Evolutionary conservation across 2,888 invertebrate species (phyloP).

Genomic region (Teinopalpus imperialis): DNA sequence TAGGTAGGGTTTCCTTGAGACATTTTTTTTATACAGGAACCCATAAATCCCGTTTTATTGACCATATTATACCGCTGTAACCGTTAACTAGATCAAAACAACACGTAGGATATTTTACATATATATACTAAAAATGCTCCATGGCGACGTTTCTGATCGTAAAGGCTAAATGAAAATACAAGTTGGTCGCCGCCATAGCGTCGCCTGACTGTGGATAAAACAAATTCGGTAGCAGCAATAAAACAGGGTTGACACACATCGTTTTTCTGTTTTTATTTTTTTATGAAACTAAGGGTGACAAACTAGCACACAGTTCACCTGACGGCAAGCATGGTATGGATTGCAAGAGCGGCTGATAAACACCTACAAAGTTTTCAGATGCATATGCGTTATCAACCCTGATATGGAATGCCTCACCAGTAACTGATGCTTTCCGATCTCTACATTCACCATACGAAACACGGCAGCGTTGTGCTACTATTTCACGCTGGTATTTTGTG

Average conservation of each 20-base stretch:
- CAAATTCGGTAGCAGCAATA: conserved; percentile 37
- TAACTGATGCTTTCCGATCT: too few relatives aligned
- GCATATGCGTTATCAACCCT: too few relatives aligned
- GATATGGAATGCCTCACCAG: too few relatives aligned
- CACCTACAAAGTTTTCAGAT: too few relatives aligned
- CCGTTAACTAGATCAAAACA: conserved; percentile 31
- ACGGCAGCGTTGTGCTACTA: too few relatives aligned
- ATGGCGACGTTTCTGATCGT: conserved; percentile 52
- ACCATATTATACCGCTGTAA: conserved; percentile 28
- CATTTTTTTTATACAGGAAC: conserved; percentile 20
- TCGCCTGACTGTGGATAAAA: conserved; percentile 39
- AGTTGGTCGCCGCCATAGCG: conserved; percentile 39
- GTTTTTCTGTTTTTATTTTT: too few relatives aligned
- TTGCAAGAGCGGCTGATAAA: too few relatives aligned
- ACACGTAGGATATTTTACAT: conserved; percentile 12
- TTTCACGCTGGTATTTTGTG: too few relatives aligned
- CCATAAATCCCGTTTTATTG: conserved; percentile 33
- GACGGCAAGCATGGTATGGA: too few relatives aligned
- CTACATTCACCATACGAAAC: too few relatives aligned
- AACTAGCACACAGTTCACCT: too few relatives aligned
- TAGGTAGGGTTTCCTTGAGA: not conserved
- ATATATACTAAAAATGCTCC: conserved; percentile 20
- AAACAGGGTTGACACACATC: conserved; percentile 33
- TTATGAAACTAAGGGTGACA: too few relatives aligned
- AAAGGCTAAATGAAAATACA: conserved; percentile 59